Percentiles rank a stretch among this genome's conserved stretches.
Evolutionary conservation across 2,113 vertebrate species (phyloP).

Genomic region (Mesitornis unicolor): DNA sequence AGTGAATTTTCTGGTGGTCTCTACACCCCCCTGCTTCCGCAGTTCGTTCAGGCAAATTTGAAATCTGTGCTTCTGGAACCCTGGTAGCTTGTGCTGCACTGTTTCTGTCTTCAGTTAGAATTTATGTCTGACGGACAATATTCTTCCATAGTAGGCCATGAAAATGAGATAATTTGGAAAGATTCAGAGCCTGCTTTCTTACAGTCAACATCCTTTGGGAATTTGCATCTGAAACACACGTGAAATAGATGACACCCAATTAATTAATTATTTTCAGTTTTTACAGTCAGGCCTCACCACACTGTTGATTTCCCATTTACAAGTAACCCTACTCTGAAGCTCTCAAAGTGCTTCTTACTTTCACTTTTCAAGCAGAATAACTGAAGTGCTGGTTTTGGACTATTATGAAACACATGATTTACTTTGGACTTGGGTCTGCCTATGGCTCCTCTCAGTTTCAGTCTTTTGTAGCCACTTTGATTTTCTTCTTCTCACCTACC

Average conservation of each 20-base stretch:
- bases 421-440: background rate
- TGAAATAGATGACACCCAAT: background rate
- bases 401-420: background rate
- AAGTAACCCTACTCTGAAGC: background rate
- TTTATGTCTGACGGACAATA: background rate
- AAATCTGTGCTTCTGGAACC: background rate
- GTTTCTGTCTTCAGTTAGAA: background rate
- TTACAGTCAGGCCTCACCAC: background rate
- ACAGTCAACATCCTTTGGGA: background rate
- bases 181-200: background rate
- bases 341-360: background rate
- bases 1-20: background rate
- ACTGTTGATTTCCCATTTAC: background rate
- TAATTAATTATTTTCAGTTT: background rate
- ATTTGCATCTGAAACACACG: background rate
- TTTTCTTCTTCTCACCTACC: background rate
- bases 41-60: background rate
- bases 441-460: background rate
- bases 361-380: background rate
- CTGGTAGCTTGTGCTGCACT: background rate
- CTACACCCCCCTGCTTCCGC: background rate
- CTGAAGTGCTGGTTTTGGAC: accelerated
- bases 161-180: background rate
- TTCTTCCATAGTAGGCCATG: background rate
- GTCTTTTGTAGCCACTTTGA: accelerated